Conservation (phyloP, 2,888 invertebrate genomes). For the Vanessa cardui region DNA sequence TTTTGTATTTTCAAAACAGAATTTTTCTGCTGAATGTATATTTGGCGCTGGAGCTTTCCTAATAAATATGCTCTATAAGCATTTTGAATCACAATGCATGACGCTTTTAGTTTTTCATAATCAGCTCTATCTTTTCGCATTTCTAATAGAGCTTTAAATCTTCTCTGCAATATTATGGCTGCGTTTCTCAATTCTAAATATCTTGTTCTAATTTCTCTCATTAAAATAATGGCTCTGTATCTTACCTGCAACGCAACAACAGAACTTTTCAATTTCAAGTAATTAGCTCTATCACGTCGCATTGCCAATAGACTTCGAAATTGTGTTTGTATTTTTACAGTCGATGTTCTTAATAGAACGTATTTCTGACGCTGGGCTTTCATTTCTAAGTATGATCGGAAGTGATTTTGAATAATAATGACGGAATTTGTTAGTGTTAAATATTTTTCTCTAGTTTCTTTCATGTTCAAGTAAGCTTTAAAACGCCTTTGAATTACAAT, state of each 20-base stretch:
- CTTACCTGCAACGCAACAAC: conserved; percentile 56
- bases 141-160: conserved; percentile 62
- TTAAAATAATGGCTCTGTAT: conserved; percentile 52
- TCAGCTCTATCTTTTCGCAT: conserved; percentile 58
- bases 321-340: conserved; percentile 58
- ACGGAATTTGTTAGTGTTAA: conserved; percentile 52
- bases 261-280: conserved; percentile 51
- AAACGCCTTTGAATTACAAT: conserved; percentile 76
- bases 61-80: conserved; percentile 60
- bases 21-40: conserved; percentile 57
- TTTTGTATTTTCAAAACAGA: conserved; percentile 46
- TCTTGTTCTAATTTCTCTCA: conserved; percentile 45
- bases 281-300: conserved; percentile 55
- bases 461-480: conserved; percentile 63
- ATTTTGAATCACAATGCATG: conserved; percentile 66
- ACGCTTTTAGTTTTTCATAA: conserved; percentile 53
- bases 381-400: conserved; percentile 47
- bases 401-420: conserved; percentile 52
- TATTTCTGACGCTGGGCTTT: conserved; percentile 46
- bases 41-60: conserved; percentile 52
- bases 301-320: conserved; percentile 69
- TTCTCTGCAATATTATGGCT: conserved; percentile 60
- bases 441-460: conserved; percentile 51
- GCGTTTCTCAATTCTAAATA: conserved; percentile 46
- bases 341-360: conserved; percentile 45